Evolutionary conservation across 2,797 vertebrate genomes (phyloP).

Genomic region (Momotus momota): DNA sequence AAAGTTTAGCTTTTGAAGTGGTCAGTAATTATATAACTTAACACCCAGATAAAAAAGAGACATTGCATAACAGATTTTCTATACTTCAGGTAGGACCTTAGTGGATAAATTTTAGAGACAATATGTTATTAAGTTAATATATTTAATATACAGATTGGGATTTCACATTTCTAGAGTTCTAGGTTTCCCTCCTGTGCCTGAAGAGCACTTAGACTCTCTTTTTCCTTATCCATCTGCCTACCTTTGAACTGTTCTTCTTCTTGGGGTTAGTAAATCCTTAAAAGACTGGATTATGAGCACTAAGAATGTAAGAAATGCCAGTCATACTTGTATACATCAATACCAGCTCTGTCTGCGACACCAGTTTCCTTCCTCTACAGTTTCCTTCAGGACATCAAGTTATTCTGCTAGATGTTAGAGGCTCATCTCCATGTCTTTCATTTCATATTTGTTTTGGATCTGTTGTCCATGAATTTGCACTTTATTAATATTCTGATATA

Average conservation of each 20-base stretch:
- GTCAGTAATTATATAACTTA: slow-evolving; percentile 54
- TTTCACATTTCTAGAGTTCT: slow-evolving; percentile 34
- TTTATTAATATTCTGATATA: background rate
- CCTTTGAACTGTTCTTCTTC: background rate
- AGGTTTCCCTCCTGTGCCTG: background rate
- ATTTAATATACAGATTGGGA: background rate
- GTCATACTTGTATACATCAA: background rate
- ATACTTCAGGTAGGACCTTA: background rate
- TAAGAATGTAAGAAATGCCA: background rate
- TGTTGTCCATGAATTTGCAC: background rate
- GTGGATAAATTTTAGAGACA: slow-evolving; percentile 8
- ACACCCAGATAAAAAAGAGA: background rate
- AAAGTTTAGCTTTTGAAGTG: slow-evolving; percentile 61
- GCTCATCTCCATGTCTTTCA: background rate
- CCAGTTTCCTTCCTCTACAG: background rate
- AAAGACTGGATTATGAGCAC: background rate
- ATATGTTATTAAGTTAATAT: background rate
- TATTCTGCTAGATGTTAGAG: background rate
- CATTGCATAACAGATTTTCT: background rate
- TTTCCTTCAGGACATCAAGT: background rate
- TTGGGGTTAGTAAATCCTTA: background rate
- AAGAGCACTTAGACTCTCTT: background rate
- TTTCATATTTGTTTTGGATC: background rate
- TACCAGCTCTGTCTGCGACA: background rate
- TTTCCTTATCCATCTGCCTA: background rate